Base-by-base conservation (phyloP, 2,888 invertebrate genomes). In the Drosophila cognata region DNA sequence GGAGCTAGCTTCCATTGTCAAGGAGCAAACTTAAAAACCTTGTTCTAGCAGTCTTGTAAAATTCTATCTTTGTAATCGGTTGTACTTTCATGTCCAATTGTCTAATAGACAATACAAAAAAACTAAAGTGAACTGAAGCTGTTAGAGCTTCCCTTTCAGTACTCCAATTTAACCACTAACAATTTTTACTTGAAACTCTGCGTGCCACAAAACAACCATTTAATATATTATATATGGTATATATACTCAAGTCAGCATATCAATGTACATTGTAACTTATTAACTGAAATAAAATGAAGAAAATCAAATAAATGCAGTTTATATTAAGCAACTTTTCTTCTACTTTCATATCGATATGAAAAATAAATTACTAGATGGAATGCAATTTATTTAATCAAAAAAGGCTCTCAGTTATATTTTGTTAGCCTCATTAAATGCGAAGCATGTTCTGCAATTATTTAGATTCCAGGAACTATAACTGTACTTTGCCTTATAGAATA, bases 1-100 rank as follows among this genome's bases (percentile, higher is more conserved):
- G 5, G 11, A 21, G 0, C 1, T 2, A 21, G 2, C 41, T 41
- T 21, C 10, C 5, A 5, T 0, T 5, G 4, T 21, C 2, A 5
- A 21, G 21, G 5, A 21, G 21, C 5, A 4, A 35, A 4, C 13
- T 35, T 35, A 4, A 13, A 4, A 35, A 35, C 13, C 13, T 4
- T 31, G 0, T 31, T 31, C 8, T 13, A 1, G 2, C 2, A 31
- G 8, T 10, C 10, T 2, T 10, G 10, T 33, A 10, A 0, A 31
- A 31, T 31, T 8, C 8, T 2, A 31, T 8, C 7, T 8, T 31
- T 8, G 8, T 31, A 31, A 31, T 31, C 31, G 10, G 8, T 33
- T 33, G 2, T 33, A 7, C 29, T 33, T 33, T 33, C 11, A 13
- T 11, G 13, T 11, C 33, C 11, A 33, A 33, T 33, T 33, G 11